These are phyloP conservation scores for Chloebia gouldiae DNA, from an alignment of 2,113 vertebrate genomes.

Conservation along the genomic window DNA sequence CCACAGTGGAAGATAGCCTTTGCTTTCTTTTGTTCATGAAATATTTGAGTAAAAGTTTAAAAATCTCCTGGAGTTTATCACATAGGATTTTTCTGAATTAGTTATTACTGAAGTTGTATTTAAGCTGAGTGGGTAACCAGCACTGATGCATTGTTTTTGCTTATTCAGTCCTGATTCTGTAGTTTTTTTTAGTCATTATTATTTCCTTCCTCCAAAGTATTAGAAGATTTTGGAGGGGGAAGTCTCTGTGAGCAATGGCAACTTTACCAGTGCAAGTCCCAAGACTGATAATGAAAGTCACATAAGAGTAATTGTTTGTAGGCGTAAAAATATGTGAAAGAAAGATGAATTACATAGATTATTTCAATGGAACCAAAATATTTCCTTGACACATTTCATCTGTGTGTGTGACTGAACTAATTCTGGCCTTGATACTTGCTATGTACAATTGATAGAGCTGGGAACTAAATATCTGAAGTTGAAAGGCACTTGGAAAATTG, in stretches of 20 bases:
- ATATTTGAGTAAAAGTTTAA: neutral
- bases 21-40: neutral
- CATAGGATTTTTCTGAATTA: neutral
- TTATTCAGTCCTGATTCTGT: neutral
- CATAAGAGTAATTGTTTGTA: fast-evolving
- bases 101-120: neutral
- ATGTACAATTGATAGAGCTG: neutral
- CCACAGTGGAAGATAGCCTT: neutral
- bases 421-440: neutral
- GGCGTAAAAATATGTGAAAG: neutral
- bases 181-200: neutral
- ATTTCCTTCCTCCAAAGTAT: neutral
- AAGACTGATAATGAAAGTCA: neutral
- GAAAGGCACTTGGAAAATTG: neutral
- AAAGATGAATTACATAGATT: neutral
- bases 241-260: neutral
- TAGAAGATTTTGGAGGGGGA: fast-evolving
- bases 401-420: neutral
- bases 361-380: neutral
- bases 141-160: neutral
- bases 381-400: neutral
- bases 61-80: neutral
- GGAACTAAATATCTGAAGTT: neutral
- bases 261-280: neutral
- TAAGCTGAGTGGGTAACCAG: neutral